A percentile compares a stretch with the other conserved stretches of the same genome.
Evolutionary conservation across 1,140 invertebrate species (phyloP).

Genomic region (Drosophila nasuta): DNA sequence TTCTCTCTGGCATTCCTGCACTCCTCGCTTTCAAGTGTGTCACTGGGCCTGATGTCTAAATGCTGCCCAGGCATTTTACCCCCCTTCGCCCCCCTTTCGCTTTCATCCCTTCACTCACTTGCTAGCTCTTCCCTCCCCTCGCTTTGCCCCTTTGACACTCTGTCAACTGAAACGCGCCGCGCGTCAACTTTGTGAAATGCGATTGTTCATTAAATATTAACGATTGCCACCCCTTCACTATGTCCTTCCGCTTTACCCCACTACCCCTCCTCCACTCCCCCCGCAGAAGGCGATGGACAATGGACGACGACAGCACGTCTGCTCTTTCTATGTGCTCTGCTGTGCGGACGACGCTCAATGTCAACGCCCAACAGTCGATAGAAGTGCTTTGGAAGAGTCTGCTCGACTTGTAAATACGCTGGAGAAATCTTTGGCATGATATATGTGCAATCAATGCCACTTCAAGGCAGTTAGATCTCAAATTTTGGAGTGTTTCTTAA

Average conservation of each 20-base stretch:
- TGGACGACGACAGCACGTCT: conserved; percentile 39
- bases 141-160: neutral
- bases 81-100: neutral
- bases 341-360: conserved; percentile 55
- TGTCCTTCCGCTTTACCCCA: neutral
- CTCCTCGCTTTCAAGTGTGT: conserved; percentile 33
- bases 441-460: too few relatives aligned
- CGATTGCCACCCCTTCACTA: conserved; percentile 62
- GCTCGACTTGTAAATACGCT: neutral
- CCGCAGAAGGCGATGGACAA: conserved; percentile 36
- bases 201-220: conserved; percentile 84
- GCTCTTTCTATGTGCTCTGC: neutral
- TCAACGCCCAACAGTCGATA: conserved; percentile 54
- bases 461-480: too few relatives aligned
- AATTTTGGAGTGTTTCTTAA: too few relatives aligned
- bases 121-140: too few relatives aligned
- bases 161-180: conserved; percentile 41
- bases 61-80: conserved; percentile 23
- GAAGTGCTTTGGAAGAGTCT: neutral
- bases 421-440: neutral
- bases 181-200: conserved; percentile 66
- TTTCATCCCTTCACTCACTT: too few relatives aligned
- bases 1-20: conserved; percentile 18
- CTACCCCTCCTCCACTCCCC: neutral
- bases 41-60: conserved; percentile 44